A percentile compares a stretch with the other conserved stretches of the same genome.
phyloP scores from a whole-genome alignment of 2,888 invertebrate species.

The Drosophila austrosaltans region DNA sequence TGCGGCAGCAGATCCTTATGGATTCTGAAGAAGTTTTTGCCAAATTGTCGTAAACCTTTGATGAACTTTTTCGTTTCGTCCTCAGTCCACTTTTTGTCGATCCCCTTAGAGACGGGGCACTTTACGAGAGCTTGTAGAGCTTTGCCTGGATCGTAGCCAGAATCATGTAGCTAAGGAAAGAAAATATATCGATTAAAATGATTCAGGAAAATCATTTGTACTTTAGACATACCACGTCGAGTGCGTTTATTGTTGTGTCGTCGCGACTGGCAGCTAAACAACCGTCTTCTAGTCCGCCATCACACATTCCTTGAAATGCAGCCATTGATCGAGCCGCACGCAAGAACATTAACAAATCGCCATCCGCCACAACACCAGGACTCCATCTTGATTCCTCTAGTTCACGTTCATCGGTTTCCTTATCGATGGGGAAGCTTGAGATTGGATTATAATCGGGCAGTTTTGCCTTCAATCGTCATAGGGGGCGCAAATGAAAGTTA shows the following conservation, averaged over 20 bases:
- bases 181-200: background rate
- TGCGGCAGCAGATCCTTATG: constrained; percentile 97
- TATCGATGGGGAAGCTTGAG: constrained; percentile 84
- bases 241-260: constrained; percentile 98
- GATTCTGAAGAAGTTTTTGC: constrained; percentile 99
- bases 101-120: constrained; percentile 98
- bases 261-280: constrained; percentile 98
- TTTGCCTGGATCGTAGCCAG: constrained; percentile 97
- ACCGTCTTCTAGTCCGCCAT: constrained; percentile 98
- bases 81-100: constrained; percentile 99
- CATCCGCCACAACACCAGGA: constrained; percentile 95
- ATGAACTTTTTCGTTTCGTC: constrained; percentile 99
- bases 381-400: constrained; percentile 96
- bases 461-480: constrained; percentile 83
- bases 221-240: constrained; percentile 90
- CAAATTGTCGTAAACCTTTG: constrained; percentile 98
- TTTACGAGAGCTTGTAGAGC: constrained; percentile 98
- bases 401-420: constrained; percentile 84
- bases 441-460: constrained; percentile 85
- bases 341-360: constrained; percentile 98
- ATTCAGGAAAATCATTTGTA: background rate
- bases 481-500: constrained; percentile 69
- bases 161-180: constrained; percentile 91
- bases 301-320: constrained; percentile 99
- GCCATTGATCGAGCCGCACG: constrained; percentile 98